Conservation (phyloP, 2,797 vertebrate genomes). For the Fistularia commersonii region DNA sequence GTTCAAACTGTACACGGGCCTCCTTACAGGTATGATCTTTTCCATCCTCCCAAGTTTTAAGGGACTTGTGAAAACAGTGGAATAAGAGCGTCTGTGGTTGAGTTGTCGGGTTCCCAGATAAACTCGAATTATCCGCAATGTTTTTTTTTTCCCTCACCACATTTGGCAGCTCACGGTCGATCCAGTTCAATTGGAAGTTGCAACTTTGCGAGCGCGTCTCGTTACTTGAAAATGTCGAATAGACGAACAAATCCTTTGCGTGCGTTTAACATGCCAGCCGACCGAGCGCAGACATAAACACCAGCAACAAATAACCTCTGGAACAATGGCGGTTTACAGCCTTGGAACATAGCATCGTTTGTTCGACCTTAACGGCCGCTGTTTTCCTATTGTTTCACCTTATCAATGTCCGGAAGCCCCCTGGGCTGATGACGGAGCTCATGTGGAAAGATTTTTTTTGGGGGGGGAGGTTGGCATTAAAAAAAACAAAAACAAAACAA, state of each 20-base stretch:
- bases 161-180: too few species aligned
- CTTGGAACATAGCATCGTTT: slow-evolving; percentile 29
- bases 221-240: not conserved
- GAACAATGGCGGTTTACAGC: slow-evolving; percentile 47
- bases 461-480: slow-evolving; percentile 13
- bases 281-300: slow-evolving; percentile 15
- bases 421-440: slow-evolving; percentile 30
- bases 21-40: too few species aligned
- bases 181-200: too few species aligned
- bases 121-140: too few species aligned
- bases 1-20: too few species aligned
- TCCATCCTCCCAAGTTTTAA: too few species aligned
- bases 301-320: slow-evolving; percentile 32
- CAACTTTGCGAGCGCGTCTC: too few species aligned
- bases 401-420: slow-evolving; percentile 58
- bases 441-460: slow-evolving; percentile 30
- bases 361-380: slow-evolving; percentile 27
- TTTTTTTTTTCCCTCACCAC: too few species aligned
- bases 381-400: slow-evolving; percentile 62
- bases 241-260: too few species aligned
- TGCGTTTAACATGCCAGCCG: not conserved
- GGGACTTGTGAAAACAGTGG: too few species aligned
- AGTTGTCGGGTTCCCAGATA: too few species aligned
- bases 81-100: too few species aligned
- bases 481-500: slow-evolving; percentile 21